A percentile compares a stretch with the other conserved stretches of the same genome.
phyloP scores from a whole-genome alignment of 2,113 vertebrate genomes.

The Microcebus lehilahytsara region DNA sequence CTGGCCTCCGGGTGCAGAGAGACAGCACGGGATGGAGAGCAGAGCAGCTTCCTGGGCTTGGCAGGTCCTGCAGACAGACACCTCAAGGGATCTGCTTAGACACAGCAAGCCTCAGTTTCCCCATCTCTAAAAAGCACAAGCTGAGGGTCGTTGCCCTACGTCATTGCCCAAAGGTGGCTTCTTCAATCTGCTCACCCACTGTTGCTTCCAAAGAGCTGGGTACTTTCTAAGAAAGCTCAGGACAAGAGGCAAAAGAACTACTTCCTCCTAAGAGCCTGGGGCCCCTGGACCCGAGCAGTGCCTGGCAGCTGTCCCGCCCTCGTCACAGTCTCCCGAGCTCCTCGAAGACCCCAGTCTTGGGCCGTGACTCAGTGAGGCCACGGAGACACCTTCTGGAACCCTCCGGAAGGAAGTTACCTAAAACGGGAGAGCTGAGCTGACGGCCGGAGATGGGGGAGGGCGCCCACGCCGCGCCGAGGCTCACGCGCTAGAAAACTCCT shows the following conservation, averaged over 20 bases:
- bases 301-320: background rate
- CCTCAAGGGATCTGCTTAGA: background rate
- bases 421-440: background rate
- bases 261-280: background rate
- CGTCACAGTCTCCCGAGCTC: background rate
- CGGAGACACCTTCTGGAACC: background rate
- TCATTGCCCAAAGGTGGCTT: background rate
- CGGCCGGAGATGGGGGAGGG: fast-evolving
- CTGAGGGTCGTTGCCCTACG: background rate
- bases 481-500: background rate
- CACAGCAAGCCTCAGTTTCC: background rate
- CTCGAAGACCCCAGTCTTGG: background rate
- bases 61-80: background rate
- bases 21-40: fast-evolving
- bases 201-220: background rate
- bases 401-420: background rate
- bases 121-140: background rate
- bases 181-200: background rate
- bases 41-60: background rate
- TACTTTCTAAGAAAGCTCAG: background rate
- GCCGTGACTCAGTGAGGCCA: background rate
- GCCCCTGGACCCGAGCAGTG: too few species aligned
- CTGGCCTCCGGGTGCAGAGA: background rate
- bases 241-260: background rate
- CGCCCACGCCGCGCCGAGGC: fast-evolving